phyloP scores from a whole-genome alignment of 2,113 vertebrate species.

The Chloroceryle aenea region DNA sequence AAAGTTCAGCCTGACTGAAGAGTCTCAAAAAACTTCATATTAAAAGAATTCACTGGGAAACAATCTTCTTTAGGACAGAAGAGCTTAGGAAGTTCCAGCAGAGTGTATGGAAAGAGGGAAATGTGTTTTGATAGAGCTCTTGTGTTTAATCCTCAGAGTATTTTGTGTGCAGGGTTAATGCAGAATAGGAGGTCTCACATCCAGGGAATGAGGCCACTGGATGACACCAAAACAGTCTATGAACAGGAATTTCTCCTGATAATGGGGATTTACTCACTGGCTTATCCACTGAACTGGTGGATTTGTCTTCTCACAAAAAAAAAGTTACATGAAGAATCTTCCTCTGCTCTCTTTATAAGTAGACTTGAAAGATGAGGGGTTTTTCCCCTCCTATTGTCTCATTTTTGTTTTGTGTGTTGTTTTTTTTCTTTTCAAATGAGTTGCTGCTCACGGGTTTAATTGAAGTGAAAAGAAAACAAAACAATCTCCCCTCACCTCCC shows the following conservation, averaged over 20 bases:
- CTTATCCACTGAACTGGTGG: not conserved
- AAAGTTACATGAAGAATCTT: not conserved
- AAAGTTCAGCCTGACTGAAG: not conserved
- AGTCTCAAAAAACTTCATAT: not conserved
- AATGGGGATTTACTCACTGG: not conserved
- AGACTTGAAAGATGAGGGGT: not conserved
- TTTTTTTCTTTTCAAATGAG: not conserved
- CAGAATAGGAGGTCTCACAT: not conserved
- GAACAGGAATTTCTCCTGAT: not conserved
- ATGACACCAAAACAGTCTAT: not conserved
- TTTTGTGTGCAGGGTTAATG: not conserved
- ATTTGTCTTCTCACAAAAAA: not conserved
- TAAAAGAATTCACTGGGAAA: not conserved
- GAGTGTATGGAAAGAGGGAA: not conserved
- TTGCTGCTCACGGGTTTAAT: not conserved
- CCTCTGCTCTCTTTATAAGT: not conserved
- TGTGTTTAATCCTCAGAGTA: not conserved
- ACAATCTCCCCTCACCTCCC: not conserved
- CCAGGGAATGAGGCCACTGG: not conserved
- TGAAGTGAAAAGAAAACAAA: not conserved
- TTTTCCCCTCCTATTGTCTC: not conserved
- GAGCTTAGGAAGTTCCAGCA: not conserved
- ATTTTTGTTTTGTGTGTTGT: not conserved
- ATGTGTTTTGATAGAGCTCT: not conserved
- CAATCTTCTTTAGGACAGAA: not conserved